phyloP scores from a whole-genome alignment of 2,113 vertebrate species.

The Phrynosoma platyrhinos region DNA sequence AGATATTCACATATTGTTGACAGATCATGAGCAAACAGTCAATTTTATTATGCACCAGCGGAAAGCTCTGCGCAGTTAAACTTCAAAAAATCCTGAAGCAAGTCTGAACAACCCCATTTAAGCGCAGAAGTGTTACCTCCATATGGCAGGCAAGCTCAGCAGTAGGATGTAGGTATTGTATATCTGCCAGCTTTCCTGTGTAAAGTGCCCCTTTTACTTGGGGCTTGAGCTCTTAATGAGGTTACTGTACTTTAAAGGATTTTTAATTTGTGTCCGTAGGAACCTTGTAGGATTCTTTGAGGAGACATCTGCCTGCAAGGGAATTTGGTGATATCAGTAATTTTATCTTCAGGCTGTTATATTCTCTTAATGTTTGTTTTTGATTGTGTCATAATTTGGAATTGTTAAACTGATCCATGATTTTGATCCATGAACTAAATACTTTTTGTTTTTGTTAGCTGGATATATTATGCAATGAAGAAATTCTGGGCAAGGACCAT shows the following conservation, averaged over 20 bases:
- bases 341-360: not conserved
- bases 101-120: not conserved
- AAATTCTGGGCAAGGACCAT: slow-evolving; percentile 99
- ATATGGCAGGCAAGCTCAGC: not conserved
- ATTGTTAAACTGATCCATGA: not conserved
- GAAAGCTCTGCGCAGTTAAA: not conserved
- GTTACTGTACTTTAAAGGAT: not conserved
- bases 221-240: not conserved
- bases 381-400: slow-evolving; percentile 14
- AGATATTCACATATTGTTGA: not conserved
- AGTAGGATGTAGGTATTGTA: not conserved
- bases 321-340: not conserved
- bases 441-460: slow-evolving; percentile 79
- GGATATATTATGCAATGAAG: slow-evolving; percentile 99
- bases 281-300: not conserved
- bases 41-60: not conserved
- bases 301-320: not conserved
- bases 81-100: not conserved
- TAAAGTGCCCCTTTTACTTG: not conserved
- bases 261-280: not conserved
- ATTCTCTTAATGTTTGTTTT: not conserved
- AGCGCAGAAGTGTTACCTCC: not conserved
- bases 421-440: slow-evolving; percentile 7
- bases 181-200: not conserved
- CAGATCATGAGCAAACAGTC: not conserved